Base-by-base conservation (phyloP, 2,113 vertebrate species). In the Burhinus bistriatus region DNA sequence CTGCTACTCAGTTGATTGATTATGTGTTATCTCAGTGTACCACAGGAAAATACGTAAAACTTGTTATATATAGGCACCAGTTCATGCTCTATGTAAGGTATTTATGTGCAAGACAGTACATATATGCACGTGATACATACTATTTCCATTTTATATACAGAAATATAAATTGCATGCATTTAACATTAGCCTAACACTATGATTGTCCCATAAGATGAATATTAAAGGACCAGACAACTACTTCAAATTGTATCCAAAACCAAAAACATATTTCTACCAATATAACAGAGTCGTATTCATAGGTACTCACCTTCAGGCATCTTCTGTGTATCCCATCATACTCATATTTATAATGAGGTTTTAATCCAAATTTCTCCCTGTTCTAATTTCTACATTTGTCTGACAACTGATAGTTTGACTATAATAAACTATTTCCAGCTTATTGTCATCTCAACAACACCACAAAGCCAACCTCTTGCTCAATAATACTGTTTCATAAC, bases 401-500 rank as follows among this genome's bases (percentile, higher is more conserved):
- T 84, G 61, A 34, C 27, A 52, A 36, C 47, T 73, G 29, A 51
- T 25, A 25, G 10, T 51, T 80, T 54, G 38, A 86, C 55, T 83
- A 26, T 32, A 83, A 42, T 36, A 51, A 70, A n/a, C 49, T 58
- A 59, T 68, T 93, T 86, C 42, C n/a, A 92, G 14, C 29, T 81
- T 68, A 44, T 18, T 83, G 27, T 38, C 16, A 47, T 81, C 30
- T 89, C 73, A 68, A 18, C 57, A 64, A 44, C 32, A 82, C 77
- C 79, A 75, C 73, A 95, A 89, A 95, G 70, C 52, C 62, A 70
- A 17, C 29, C 15, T 83, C 73, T 95, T 94, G 27, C 92, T 90
- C 71, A 91, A 70, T 45, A 81, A 61, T 51, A 47, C 12, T 27
- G 22, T 88, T 94, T 88, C 55, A 40, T 58, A 94, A 83, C 11